Conservation (phyloP, 1,140 invertebrate species). For the Bemisia tabaci region DNA sequence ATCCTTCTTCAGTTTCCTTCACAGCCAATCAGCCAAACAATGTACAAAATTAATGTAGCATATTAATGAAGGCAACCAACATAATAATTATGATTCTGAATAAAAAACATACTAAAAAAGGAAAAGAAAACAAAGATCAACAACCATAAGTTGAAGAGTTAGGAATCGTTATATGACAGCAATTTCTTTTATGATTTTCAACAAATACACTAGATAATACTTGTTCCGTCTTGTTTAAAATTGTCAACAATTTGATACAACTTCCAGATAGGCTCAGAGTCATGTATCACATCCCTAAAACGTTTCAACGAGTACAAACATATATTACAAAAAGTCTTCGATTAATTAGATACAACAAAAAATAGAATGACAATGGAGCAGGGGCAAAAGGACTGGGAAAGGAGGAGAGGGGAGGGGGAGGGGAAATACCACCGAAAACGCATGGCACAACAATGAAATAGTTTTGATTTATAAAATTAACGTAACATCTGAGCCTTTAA, state of each 20-base stretch:
- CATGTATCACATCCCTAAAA: neutral
- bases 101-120: neutral
- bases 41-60: neutral
- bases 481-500: neutral
- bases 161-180: neutral
- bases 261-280: neutral
- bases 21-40: neutral
- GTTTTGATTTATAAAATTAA: neutral
- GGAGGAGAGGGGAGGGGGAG: neutral
- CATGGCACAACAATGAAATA: neutral
- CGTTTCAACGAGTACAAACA: neutral
- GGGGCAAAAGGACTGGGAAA: neutral
- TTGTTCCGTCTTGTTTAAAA: neutral
- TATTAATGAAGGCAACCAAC: neutral
- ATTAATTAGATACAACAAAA: neutral
- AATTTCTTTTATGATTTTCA: neutral
- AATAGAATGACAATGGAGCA: neutral
- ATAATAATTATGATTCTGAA: neutral
- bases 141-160: neutral
- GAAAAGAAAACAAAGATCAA: neutral
- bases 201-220: neutral
- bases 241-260: neutral
- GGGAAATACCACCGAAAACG: neutral
- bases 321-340: neutral
- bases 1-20: neutral